Conservation (phyloP, 2,797 vertebrate genomes). For the Lates japonicus region DNA sequence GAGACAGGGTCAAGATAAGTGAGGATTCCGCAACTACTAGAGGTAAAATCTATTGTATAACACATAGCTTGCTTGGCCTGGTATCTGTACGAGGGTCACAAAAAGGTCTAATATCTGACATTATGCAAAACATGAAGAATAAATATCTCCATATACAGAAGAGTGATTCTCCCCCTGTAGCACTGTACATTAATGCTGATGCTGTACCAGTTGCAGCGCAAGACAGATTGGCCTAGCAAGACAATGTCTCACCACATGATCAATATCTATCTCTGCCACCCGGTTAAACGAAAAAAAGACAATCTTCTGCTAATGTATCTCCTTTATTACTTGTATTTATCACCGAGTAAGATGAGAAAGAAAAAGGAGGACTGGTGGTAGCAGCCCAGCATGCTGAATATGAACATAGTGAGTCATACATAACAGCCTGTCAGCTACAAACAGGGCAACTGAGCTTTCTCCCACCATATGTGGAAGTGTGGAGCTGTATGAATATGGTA, state of each 20-base stretch:
- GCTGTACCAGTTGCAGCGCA: constrained; percentile 66
- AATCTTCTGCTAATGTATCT: constrained; percentile 81
- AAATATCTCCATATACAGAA: constrained; percentile 47
- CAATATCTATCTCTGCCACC: constrained; percentile 83
- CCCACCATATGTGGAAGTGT: constrained; percentile 78
- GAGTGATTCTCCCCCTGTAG: constrained; percentile 55
- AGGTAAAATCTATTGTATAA: constrained; percentile 23
- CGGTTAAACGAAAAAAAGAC: constrained; percentile 81
- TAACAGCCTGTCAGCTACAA: constrained; percentile 79
- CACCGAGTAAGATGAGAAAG: constrained; percentile 73
- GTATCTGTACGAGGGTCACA: constrained; percentile 34
- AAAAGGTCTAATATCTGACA: constrained; percentile 57
- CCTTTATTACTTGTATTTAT: constrained; percentile 85
- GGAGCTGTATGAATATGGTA: constrained; percentile 77
- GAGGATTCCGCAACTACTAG: too few species aligned
- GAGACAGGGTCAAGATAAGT: too few species aligned
- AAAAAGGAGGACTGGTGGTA: constrained; percentile 61
- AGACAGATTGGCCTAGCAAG: constrained; percentile 70
- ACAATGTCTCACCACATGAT: constrained; percentile 78
- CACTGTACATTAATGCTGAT: constrained; percentile 64
- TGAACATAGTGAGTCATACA: constrained; percentile 76
- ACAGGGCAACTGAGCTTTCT: constrained; percentile 70
- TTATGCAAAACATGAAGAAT: constrained; percentile 65
- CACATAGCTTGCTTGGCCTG: background rate
- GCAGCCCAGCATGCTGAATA: constrained; percentile 65